Evolutionary conservation across 2,113 vertebrate genomes (phyloP), one percentile per base, ranked within the genome.

Genomic region (Oreochromis aureus): DNA sequence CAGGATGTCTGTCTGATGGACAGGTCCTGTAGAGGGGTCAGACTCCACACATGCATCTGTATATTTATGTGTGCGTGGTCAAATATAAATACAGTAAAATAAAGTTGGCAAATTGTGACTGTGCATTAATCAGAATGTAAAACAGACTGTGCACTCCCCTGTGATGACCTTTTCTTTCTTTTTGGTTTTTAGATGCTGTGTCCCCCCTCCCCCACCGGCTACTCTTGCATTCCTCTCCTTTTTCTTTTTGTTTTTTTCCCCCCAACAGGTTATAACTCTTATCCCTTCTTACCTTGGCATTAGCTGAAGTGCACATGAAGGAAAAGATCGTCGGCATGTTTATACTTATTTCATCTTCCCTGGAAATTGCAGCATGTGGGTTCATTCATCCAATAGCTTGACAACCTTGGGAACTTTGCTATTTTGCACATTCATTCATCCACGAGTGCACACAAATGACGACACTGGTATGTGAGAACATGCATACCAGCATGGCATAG

Each of bases 1-100:
- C 94, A 95, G 86, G 76, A 32, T 89, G 90, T 93, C 81, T 84
- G 80, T 88, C 80, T 92, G 92, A 95, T 41, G 66, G 95, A 94
- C 90, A 93, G 86, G 87, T 86, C 92, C 90, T 87, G 61, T 19
- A 34, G 91, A 86, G 91, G 93, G 92, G 92, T 94, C 92, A 92
- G 59, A 88, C 91, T 81, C 58, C 54, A 41, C 88, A 63, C 11
- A 7, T 78, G 48, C 59, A 69, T 34, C 58, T 73, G 80, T 80
- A 86, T 85, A 34, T 66, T 63, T 53, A 34, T 56, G 63, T 84
- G 84, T 84, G 83, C 81, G 87, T 87, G 82, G 81, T 82, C 88
- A 86, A 55, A 87, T 59, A 86, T 69, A 92, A 88, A 92, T 78
- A 78, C 73, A 78, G 18, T 78, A 78, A 51, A 78, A 78, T 53